Conservation (phyloP, 1,140 invertebrate species). For the Pinna nobilis region DNA sequence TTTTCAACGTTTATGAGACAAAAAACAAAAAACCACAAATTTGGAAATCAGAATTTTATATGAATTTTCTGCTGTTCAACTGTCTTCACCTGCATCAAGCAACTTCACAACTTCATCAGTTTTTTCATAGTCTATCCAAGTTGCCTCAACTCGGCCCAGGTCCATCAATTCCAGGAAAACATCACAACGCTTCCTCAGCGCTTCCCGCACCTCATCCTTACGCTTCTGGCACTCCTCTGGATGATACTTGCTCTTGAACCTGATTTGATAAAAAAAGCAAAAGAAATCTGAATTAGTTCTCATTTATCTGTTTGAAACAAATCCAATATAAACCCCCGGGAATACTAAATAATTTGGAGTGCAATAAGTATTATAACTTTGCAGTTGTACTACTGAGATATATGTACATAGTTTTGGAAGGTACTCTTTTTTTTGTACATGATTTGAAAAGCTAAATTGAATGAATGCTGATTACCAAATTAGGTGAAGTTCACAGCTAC, state of each 20-base stretch:
- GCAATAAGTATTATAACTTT: too few relatives aligned
- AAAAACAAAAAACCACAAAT: too few relatives aligned
- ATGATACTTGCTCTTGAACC: constrained; percentile 99
- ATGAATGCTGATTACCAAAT: too few relatives aligned
- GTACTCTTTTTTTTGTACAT: too few relatives aligned
- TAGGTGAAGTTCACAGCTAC: too few relatives aligned
- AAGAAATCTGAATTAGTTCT: background rate
- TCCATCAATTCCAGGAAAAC: constrained; percentile 93
- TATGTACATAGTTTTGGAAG: too few relatives aligned
- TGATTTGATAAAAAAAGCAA: constrained; percentile 70
- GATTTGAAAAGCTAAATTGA: too few relatives aligned
- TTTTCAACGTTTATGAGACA: too few relatives aligned
- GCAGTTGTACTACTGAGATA: too few relatives aligned
- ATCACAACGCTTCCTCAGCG: constrained; percentile 91
- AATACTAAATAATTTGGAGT: too few relatives aligned
- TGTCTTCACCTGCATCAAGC: constrained; percentile 84
- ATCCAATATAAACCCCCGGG: background rate
- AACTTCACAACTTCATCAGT: constrained; percentile 90
- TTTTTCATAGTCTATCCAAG: constrained; percentile 91
- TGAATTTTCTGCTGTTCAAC: background rate
- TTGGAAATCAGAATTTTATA: too few relatives aligned
- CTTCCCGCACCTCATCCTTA: constrained; percentile 89
- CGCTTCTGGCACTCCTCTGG: constrained; percentile 95
- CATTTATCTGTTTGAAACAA: background rate
- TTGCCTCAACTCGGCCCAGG: constrained; percentile 83